Conservation (phyloP, 2,888 invertebrate genomes). For the Barypeithes pellucidus region DNA sequence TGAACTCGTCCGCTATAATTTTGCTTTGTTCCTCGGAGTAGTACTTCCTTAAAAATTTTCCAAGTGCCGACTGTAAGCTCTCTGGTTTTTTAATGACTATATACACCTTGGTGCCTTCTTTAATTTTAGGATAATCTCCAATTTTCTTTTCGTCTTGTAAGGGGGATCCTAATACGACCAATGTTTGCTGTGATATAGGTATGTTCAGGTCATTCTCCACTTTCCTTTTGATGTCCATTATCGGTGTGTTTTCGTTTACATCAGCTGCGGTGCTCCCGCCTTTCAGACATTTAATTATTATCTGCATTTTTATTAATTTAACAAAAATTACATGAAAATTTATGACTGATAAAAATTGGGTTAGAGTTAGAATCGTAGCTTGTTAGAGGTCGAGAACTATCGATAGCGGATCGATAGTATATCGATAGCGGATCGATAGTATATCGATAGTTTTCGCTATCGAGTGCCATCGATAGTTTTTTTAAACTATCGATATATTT, state of each 20-base stretch:
- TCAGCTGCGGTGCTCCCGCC: slow-evolving; percentile 81
- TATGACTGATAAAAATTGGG: neutral
- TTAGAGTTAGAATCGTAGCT: no score
- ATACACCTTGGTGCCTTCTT: slow-evolving; percentile 83
- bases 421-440: no score
- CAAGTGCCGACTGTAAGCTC: slow-evolving; percentile 74
- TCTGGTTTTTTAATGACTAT: slow-evolving; percentile 81
- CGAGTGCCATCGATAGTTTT: no score
- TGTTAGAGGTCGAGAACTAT: no score
- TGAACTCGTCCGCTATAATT: slow-evolving; percentile 74
- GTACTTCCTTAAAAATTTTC: slow-evolving; percentile 76
- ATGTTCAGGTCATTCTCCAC: slow-evolving; percentile 78
- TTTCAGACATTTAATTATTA: slow-evolving; percentile 82
- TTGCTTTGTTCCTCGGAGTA: slow-evolving; percentile 79
- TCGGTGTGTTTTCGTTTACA: slow-evolving; percentile 75
- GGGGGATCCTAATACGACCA: slow-evolving; percentile 81
- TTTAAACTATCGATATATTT: no score
- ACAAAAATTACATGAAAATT: neutral
- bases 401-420: no score
- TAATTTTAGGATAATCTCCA: slow-evolving; percentile 80
- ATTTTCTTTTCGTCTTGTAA: slow-evolving; percentile 82
- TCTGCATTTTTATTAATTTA: slow-evolving; percentile 74
- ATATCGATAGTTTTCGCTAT: no score
- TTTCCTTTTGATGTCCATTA: slow-evolving; percentile 80
- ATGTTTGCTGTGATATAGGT: slow-evolving; percentile 80